phyloP scores from a whole-genome alignment of 2,797 vertebrate genomes.

The Ctenosaura bakeri region DNA sequence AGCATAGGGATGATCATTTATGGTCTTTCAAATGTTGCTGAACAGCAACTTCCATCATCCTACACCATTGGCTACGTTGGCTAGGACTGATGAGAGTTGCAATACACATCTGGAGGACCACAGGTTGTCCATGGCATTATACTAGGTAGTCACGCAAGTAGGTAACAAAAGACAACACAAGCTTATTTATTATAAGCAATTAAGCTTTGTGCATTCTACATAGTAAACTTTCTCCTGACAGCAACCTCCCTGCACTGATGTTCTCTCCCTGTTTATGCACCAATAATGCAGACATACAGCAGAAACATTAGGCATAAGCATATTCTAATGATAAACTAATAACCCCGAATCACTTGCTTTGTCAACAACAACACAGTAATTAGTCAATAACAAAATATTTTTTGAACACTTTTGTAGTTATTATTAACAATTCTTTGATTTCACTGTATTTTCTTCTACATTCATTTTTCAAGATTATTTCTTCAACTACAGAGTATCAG shows the following conservation, averaged over 20 bases:
- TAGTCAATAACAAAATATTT: no score
- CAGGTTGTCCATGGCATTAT: background rate
- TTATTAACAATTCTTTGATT: background rate
- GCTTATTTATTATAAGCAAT: background rate
- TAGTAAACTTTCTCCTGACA: background rate
- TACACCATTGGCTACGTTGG: no score
- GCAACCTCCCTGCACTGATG: background rate
- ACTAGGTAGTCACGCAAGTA: background rate
- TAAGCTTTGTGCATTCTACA: background rate
- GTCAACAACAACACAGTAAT: background rate
- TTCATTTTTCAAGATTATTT: background rate
- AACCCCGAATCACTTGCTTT: background rate
- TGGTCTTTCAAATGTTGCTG: no score
- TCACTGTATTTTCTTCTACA: background rate
- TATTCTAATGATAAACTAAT: background rate
- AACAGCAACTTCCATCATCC: no score
- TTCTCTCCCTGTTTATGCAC: background rate
- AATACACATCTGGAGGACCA: no score
- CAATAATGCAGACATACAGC: background rate
- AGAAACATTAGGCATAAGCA: background rate
- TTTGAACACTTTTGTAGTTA: background rate
- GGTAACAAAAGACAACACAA: background rate
- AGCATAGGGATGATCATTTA: no score
- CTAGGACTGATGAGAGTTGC: no score
- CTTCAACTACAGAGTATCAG: background rate